Percentiles rank a stretch among this genome's conserved stretches.
These are phyloP conservation scores for Astropecten irregularis DNA, from an alignment of 53 echinoderm and acorn worm genomes.

Conservation along the genomic window DNA sequence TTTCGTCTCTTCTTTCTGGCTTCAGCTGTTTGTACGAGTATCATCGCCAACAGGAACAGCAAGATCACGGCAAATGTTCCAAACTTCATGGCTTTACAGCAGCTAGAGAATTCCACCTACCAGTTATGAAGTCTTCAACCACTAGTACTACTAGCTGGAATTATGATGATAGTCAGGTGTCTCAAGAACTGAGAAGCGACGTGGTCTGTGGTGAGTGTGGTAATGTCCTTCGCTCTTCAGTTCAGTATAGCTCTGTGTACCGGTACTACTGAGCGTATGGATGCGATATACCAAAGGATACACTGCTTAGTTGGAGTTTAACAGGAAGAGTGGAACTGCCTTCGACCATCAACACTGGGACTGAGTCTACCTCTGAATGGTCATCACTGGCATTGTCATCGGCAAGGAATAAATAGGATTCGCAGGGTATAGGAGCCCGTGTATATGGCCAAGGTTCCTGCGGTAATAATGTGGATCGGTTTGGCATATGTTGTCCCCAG, in stretches of 20 bases:
- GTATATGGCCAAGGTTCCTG: neutral
- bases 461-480: neutral
- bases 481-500: neutral
- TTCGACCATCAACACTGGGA: too few species aligned
- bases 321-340: too few species aligned
- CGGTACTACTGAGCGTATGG: too few species aligned
- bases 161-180: neutral
- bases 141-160: neutral
- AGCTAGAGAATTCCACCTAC: neutral
- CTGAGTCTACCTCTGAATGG: too few species aligned
- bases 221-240: neutral
- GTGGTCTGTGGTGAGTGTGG: neutral
- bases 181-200: neutral
- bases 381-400: too few species aligned
- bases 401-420: too few species aligned
- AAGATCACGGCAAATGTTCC: neutral
- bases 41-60: constrained; percentile 7
- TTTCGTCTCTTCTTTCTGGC: neutral
- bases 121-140: neutral
- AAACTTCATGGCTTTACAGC: constrained; percentile 2
- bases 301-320: too few species aligned
- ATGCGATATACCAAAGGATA: too few species aligned
- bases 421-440: too few species aligned
- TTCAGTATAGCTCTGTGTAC: neutral
- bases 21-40: neutral